Percentiles rank a stretch among this genome's conserved stretches.
Conservation (phyloP, 1,140 invertebrate genomes). For the Oncopeltus fasciatus region DNA sequence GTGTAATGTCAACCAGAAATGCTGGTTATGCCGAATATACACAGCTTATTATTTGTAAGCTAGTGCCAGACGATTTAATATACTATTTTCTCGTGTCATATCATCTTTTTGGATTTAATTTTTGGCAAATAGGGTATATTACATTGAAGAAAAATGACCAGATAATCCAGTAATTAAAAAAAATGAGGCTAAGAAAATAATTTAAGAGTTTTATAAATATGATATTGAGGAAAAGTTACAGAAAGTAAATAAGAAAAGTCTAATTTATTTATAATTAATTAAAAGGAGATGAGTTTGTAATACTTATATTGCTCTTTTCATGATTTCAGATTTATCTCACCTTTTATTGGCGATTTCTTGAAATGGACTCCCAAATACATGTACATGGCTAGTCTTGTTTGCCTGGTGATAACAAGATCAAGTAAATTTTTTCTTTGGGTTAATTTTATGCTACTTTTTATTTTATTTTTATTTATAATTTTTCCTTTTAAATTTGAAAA, state of each 20-base stretch:
- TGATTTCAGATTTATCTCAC: conserved; percentile 33
- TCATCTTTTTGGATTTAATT: no score
- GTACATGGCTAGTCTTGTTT: conserved; percentile 46
- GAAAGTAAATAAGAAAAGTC: not conserved
- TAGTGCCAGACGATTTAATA: no score
- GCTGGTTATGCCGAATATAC: no score
- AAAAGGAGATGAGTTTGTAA: not conserved
- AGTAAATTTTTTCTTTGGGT: no score
- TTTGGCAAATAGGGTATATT: no score
- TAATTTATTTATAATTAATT: not conserved
- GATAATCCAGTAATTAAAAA: not conserved
- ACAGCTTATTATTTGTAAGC: no score
- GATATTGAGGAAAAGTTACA: no score
- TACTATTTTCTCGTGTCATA: no score
- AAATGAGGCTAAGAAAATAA: not conserved
- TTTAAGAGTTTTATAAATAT: not conserved
- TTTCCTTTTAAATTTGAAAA: no score
- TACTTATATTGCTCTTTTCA: not conserved
- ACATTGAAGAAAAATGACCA: not conserved
- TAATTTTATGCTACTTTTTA: no score
- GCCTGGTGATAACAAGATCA: conserved; percentile 45
- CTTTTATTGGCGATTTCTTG: conserved; percentile 45
- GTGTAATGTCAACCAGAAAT: no score
- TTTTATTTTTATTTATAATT: no score
- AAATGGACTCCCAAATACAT: conserved; percentile 48